These are phyloP conservation scores for Telmatherina bonti DNA, from an alignment of 2,797 vertebrate species.

Conservation along the genomic window DNA sequence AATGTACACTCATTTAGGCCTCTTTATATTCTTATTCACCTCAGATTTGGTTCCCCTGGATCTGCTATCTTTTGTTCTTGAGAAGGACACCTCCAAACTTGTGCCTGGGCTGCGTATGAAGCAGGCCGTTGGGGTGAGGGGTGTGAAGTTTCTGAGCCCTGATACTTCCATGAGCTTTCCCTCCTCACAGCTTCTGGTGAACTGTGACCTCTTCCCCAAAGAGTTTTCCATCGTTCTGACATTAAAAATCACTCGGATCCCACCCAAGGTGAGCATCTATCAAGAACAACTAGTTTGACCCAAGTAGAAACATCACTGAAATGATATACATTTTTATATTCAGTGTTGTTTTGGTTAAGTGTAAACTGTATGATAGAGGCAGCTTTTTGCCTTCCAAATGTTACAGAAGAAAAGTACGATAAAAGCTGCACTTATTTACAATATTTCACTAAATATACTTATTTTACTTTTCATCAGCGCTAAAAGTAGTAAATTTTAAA, in stretches of 20 bases:
- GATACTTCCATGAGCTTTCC: slow-evolving; percentile 84
- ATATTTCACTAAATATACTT: background rate
- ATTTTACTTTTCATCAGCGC: background rate
- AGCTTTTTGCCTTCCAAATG: background rate
- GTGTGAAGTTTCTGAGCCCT: slow-evolving; percentile 81
- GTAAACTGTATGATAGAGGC: background rate
- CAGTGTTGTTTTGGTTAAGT: background rate
- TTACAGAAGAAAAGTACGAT: background rate
- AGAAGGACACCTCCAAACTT: slow-evolving; percentile 60
- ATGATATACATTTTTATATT: too few species aligned
- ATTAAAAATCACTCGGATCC: slow-evolving; percentile 73
- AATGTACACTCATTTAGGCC: slow-evolving; percentile 1
- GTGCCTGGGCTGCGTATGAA: slow-evolving; percentile 77
- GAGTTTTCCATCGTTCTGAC: slow-evolving; percentile 92
- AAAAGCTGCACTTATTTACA: background rate
- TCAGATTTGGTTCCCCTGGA: slow-evolving; percentile 90
- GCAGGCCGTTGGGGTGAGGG: slow-evolving; percentile 80
- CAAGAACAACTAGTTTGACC: background rate
- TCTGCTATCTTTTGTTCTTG: slow-evolving; percentile 87
- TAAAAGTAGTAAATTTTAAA: background rate
- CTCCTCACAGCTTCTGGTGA: slow-evolving; percentile 85
- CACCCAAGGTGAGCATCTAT: slow-evolving; percentile 82
- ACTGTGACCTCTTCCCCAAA: slow-evolving; percentile 88
- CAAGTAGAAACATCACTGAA: background rate
- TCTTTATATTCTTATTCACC: slow-evolving; percentile 28